A percentile compares a stretch with the other conserved stretches of the same genome.
These are phyloP conservation scores for Drosophila parabipectinata DNA, from an alignment of 1,140 invertebrate species.

Conservation along the genomic window DNA sequence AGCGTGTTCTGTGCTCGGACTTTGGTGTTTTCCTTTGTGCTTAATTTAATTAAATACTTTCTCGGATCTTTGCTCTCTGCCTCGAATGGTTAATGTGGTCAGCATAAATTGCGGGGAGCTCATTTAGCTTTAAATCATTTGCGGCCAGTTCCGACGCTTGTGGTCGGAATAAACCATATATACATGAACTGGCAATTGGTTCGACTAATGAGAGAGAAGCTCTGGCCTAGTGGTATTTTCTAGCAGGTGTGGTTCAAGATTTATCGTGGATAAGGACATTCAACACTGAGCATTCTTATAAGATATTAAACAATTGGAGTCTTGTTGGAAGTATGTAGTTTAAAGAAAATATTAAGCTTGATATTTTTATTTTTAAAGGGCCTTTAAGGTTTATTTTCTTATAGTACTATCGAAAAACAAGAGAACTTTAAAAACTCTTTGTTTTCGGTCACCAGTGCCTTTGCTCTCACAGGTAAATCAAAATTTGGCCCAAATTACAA, in stretches of 20 bases:
- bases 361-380: too few relatives aligned
- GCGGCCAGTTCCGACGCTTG: constrained; percentile 39
- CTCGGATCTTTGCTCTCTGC: constrained; percentile 58
- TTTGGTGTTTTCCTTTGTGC: constrained; percentile 62
- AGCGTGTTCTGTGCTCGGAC: constrained; percentile 4
- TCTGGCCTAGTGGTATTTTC: constrained; percentile 5
- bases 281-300: constrained; percentile 8
- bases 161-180: constrained; percentile 45
- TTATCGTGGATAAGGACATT: constrained; percentile 21
- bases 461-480: constrained; percentile 30
- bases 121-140: constrained; percentile 79
- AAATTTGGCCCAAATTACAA: constrained; percentile 47
- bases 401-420: not conserved
- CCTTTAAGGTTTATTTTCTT: not conserved
- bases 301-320: not conserved
- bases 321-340: too few relatives aligned
- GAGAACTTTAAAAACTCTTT: not conserved
- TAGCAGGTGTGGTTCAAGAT: constrained; percentile 24
- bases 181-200: constrained; percentile 49
- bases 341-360: too few relatives aligned
- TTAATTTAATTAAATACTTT: constrained; percentile 80
- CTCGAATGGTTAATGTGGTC: constrained; percentile 76
- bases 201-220: constrained; percentile 43
- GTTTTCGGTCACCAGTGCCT: constrained; percentile 10
- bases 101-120: constrained; percentile 75